Evolutionary conservation across 1,140 invertebrate genomes (phyloP), one percentile per base, ranked within the genome.

Genomic region (Sitobion miscanthi): DNA sequence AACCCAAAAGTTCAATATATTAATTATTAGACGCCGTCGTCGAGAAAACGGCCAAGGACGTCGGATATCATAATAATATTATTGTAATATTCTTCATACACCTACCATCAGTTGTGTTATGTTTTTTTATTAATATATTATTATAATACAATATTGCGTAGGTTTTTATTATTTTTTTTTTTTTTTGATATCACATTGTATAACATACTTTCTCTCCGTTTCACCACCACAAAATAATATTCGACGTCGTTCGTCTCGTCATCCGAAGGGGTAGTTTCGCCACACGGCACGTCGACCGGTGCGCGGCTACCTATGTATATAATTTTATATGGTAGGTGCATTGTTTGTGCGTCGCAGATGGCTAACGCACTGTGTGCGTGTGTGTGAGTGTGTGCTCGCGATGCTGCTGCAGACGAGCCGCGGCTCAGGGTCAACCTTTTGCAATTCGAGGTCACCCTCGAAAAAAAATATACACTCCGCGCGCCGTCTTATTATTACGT

Each of bases 371-470:
- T 38, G 89, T 1, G 35, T 83, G 77, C 77, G 77, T 23, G 42
- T 30, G 38, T 47, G 25, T 35, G 38, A 54, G 52, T 54, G 52
- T 54, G 52, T 1, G 52, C 52, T 54, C 45, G 88, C 87, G n/a
- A 89, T 38, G 90, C 45, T 42, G 90, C 8, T 47, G 90, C 30
- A 83, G 42, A 69, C 89, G 57, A 52, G 21, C 49, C 88, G 49
- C n/a, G 69, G 69, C 91, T 92, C 91, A 92, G 91, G 91, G 91
- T 92, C 91, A 92, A 92, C 91, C 91, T 92, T 92, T 92, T 83
- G 91, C 91, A 92, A 92, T 82, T 92, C 91, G 91, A 92, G 91
- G 91, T 92, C 77, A 92, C 91, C 91, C 91, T 92, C 38, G 69
- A 62, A 62, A 90, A 90, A 62, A 90, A 90, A 90, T 25, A 90